Conservation (phyloP, 2,888 invertebrate genomes). For the Scaptomyza parva region DNA sequence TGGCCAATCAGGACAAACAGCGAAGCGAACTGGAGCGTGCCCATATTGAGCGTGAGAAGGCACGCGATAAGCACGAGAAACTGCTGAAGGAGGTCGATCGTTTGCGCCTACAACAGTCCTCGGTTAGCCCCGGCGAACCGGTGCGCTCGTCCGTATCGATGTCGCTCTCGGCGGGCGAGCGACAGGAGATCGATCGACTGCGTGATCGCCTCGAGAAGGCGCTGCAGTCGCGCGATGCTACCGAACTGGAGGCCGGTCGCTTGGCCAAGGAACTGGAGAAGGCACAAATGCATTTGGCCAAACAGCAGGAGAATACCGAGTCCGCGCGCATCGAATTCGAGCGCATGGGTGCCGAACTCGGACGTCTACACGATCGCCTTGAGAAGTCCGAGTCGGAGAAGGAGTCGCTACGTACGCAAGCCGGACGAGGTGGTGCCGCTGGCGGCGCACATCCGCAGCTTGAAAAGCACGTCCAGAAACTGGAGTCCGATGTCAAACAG, state of each 20-base stretch:
- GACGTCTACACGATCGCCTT: conserved; percentile 92
- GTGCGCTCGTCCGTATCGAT: conserved; percentile 84
- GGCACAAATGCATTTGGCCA: conserved; percentile 92
- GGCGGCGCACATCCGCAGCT: conserved; percentile 92
- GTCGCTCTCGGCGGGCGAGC: conserved; percentile 86
- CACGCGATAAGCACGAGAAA: conserved; percentile 94
- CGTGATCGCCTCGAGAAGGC: conserved; percentile 95
- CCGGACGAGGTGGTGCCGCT: conserved; percentile 87
- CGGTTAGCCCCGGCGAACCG: conserved; percentile 85
- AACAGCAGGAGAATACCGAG: conserved; percentile 93
- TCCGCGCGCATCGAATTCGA: conserved; percentile 94
- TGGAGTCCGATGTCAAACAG: conserved; percentile 94
- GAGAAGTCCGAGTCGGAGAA: conserved; percentile 91
- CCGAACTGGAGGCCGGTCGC: conserved; percentile 93
- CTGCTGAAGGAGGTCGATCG: conserved; percentile 88
- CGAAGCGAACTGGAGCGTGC: conserved; percentile 92
- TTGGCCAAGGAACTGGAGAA: conserved; percentile 94
- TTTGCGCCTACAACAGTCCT: conserved; percentile 85
- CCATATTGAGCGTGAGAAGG: conserved; percentile 95
- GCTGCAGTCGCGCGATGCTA: conserved; percentile 90
- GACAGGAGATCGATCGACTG: conserved; percentile 92
- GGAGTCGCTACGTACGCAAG: conserved; percentile 89
- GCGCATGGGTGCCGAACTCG: conserved; percentile 92
- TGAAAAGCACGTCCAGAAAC: conserved; percentile 93
- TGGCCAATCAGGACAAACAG: conserved; percentile 91